These are phyloP conservation scores for Canis aureus DNA, from an alignment of 2,113 vertebrate species.

Conservation along the genomic window DNA sequence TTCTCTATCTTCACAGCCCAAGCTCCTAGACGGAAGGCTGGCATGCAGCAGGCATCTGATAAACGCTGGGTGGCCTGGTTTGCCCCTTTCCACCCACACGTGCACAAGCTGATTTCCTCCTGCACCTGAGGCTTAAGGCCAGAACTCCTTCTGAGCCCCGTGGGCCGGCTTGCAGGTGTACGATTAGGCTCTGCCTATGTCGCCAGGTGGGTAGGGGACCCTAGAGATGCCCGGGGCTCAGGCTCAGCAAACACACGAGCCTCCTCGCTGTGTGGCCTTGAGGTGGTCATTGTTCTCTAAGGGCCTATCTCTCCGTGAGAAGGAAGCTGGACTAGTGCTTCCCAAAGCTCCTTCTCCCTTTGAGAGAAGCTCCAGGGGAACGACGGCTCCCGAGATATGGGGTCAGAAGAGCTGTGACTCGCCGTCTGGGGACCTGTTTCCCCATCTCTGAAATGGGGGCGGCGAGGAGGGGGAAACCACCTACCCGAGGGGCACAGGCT, in stretches of 20 bases:
- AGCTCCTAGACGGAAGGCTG: neutral
- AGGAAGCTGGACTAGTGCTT: neutral
- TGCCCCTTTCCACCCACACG: neutral
- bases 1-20: neutral
- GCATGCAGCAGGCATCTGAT: neutral
- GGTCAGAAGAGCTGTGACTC: neutral
- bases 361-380: neutral
- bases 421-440: neutral
- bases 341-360: neutral
- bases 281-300: neutral
- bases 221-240: neutral
- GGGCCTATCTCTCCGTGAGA: neutral
- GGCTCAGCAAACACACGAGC: neutral
- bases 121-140: neutral
- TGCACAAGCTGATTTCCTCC: neutral
- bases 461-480: neutral
- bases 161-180: no score
- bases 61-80: neutral
- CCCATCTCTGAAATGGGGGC: neutral
- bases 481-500: neutral
- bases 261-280: neutral
- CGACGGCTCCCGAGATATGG: neutral
- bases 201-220: neutral
- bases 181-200: neutral
- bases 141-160: neutral